These are phyloP conservation scores for Bombylius major DNA, from an alignment of 2,888 invertebrate species.

Conservation along the genomic window DNA sequence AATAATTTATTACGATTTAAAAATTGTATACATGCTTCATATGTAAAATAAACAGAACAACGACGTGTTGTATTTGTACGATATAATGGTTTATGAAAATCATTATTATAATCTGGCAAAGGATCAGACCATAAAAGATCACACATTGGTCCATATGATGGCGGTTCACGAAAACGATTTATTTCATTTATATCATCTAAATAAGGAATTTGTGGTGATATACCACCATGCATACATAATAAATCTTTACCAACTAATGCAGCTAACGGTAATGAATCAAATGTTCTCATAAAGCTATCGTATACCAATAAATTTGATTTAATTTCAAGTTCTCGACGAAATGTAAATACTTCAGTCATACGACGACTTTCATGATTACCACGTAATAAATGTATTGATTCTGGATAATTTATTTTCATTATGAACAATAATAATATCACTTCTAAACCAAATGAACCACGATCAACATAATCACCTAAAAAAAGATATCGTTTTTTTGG, in stretches of 20 bases:
- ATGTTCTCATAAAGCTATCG: slow-evolving; percentile 96
- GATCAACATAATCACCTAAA: slow-evolving; percentile 94
- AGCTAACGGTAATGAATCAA: slow-evolving; percentile 93
- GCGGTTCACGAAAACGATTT: slow-evolving; percentile 97
- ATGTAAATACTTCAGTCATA: slow-evolving; percentile 98
- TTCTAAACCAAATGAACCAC: slow-evolving; percentile 64
- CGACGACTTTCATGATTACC: slow-evolving; percentile 99
- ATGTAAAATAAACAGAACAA: slow-evolving; percentile 70
- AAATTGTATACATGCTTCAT: slow-evolving; percentile 98
- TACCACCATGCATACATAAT: slow-evolving; percentile 94
- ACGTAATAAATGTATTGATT: slow-evolving; percentile 88
- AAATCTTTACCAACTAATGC: slow-evolving; percentile 99
- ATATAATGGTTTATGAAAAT: slow-evolving; percentile 22
- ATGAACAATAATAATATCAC: slow-evolving; percentile 98
- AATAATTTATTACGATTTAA: slow-evolving; percentile 95
- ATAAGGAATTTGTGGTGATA: slow-evolving; percentile 93
- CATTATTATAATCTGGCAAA: slow-evolving; percentile 91
- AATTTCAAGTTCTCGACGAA: slow-evolving; percentile 98
- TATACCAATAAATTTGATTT: slow-evolving; percentile 65
- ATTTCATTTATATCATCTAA: slow-evolving; percentile 90
- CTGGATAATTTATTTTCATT: slow-evolving; percentile 90
- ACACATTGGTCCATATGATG: slow-evolving; percentile 95
- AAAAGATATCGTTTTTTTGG: slow-evolving; percentile 96
- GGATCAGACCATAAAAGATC: slow-evolving; percentile 97
- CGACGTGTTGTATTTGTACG: background rate